Percentiles rank a stretch among this genome's conserved stretches.
Conservation (phyloP, 1,140 invertebrate genomes). For the Euschistus heros region DNA sequence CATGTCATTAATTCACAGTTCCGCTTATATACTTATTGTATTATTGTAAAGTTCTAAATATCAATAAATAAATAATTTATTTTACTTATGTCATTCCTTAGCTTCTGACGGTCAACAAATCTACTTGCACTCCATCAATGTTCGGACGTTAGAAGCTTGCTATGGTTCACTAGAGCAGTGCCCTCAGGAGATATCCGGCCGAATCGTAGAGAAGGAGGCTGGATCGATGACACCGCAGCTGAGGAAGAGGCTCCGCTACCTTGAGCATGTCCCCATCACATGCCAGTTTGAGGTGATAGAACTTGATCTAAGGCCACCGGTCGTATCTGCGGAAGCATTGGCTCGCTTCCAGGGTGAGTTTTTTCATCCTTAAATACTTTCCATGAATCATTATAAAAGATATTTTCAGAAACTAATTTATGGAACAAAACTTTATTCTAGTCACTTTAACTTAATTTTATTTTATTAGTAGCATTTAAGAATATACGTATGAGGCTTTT, state of each 20-base stretch:
- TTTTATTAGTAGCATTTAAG: too few relatives aligned
- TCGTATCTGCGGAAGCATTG: constrained; percentile 55
- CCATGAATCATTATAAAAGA: too few relatives aligned
- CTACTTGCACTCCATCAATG: constrained; percentile 84
- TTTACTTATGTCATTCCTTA: too few relatives aligned
- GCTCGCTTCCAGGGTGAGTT: constrained; percentile 51
- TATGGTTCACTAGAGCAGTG: constrained; percentile 72
- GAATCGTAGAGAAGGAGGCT: constrained; percentile 72
- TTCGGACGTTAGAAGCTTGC: constrained; percentile 74
- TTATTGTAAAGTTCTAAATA: too few relatives aligned
- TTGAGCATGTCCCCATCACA: constrained; percentile 79
- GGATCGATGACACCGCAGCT: constrained; percentile 73
- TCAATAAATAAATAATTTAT: too few relatives aligned
- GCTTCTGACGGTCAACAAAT: constrained; percentile 83
- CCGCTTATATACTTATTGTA: too few relatives aligned
- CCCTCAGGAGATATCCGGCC: constrained; percentile 58
- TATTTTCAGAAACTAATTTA: too few relatives aligned
- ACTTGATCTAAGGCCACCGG: constrained; percentile 60
- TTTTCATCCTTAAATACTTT: too few relatives aligned
- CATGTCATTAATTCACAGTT: too few relatives aligned
- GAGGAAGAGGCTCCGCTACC: constrained; percentile 62
- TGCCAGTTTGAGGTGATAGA: constrained; percentile 85
- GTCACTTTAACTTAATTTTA: too few relatives aligned
- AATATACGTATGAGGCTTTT: too few relatives aligned
- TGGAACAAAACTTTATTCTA: too few relatives aligned